Evolutionary conservation across 2,113 vertebrate species (phyloP), one percentile per base, ranked within the genome.

Genomic region (Pardalotus punctatus): DNA sequence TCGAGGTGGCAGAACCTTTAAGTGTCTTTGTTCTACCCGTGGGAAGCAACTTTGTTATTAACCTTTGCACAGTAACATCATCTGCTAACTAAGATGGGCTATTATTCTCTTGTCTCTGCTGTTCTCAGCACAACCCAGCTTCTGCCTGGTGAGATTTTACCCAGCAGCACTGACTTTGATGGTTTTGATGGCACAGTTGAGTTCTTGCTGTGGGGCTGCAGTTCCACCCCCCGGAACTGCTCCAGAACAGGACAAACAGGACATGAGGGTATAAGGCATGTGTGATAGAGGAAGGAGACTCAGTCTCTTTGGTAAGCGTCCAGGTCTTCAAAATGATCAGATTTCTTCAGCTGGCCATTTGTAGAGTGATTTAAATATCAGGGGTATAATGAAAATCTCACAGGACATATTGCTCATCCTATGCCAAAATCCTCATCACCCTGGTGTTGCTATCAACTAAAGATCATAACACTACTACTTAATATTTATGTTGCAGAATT

Each of bases 261-360:
- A 69, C 42, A 60, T 15, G 38, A 64, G 33, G 61, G 13, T 60
- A 22, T 53, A 60, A 78, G 15, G 33, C 70, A 54, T 45, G 33
- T 65, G 4, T 57, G 76, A 42, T 40, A 77, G 23, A 88, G 62
- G 85, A 88, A 80, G 50, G 58, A 90, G 62, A 66, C 53, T 91
- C 54, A 36, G 2, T 42, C 48, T 50, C 42, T 61, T 93, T 95
- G 76, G 56, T 73, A 53, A 83, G 18, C 8, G 29, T 86, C 88
- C 71, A 95, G 7, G 36, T 40, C 70, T 72, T 90, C 88, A 80
- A 10, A 61, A 80, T 42, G 31, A 87, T 92, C 58, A 42, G 40
- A 60, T 85, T 91, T 93, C 88, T 91, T 81, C 70, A 90, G 57
- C 53, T 85, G 81, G 48, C 36, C 81, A 11, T 91, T 87, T 85